Evolutionary conservation across 1,140 invertebrate species (phyloP).

Genomic region (Dolichoris vasculosae): DNA sequence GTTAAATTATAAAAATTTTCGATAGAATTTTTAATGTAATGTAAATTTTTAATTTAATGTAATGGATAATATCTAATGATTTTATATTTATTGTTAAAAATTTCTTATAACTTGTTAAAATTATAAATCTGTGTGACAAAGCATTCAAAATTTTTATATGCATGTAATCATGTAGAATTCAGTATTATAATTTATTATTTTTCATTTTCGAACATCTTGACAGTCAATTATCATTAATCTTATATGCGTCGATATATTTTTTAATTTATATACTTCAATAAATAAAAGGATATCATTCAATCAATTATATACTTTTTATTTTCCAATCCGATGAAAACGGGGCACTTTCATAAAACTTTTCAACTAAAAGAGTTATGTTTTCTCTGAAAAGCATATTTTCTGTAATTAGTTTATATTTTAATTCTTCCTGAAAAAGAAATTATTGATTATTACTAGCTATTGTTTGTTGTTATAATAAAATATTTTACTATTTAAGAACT

Average conservation of each 20-base stretch:
- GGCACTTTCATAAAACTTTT: conserved; percentile 79
- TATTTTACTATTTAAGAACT: neutral
- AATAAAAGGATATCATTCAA: conserved; percentile 23
- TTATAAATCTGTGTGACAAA: no score
- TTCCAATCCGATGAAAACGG: conserved; percentile 78
- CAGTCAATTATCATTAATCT: no score
- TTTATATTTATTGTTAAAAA: no score
- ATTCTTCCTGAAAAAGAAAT: conserved; percentile 76
- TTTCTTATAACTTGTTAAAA: no score
- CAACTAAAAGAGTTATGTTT: conserved; percentile 77
- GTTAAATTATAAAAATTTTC: neutral
- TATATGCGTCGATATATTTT: no score
- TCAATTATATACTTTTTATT: conserved; percentile 68
- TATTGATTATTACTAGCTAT: conserved; percentile 17
- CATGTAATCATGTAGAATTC: no score
- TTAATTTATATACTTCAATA: neutral
- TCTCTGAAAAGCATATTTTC: conserved; percentile 81
- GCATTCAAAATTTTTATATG: no score
- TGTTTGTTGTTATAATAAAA: conserved; percentile 29
- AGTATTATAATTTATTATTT: no score
- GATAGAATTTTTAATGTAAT: neutral
- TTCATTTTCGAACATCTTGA: no score
- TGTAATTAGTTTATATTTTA: conserved; percentile 80
- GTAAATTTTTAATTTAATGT: no score
- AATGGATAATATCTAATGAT: no score